Evolutionary conservation across 2,888 invertebrate species (phyloP).

Genomic region (Cheilosia impressa): DNA sequence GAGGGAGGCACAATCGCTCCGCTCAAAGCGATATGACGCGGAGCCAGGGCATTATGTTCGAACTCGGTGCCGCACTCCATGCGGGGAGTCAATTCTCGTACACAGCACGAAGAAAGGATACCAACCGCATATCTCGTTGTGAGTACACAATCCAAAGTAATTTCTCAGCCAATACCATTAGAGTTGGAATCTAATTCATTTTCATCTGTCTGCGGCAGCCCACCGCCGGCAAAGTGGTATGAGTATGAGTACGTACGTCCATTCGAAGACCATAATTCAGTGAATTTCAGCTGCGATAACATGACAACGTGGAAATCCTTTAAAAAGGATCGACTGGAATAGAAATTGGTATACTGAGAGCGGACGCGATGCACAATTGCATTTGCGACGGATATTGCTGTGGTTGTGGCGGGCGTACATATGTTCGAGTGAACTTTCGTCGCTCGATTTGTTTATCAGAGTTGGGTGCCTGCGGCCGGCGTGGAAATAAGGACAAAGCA

Average conservation of each 20-base stretch:
- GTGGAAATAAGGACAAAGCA: too few relatives aligned
- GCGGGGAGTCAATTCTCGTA: slow-evolving; percentile 18
- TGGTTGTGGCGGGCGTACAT: background rate
- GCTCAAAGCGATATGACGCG: slow-evolving; percentile 6
- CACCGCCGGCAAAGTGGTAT: background rate
- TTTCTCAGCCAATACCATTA: slow-evolving; percentile 25
- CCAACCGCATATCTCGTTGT: background rate
- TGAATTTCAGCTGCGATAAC: slow-evolving; percentile 12
- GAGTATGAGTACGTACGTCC: background rate
- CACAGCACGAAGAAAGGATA: background rate
- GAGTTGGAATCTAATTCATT: slow-evolving; percentile 19
- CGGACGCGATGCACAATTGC: background rate
- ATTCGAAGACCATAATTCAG: slow-evolving; percentile 4
- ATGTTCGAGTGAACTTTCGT: background rate
- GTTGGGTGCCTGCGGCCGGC: too few relatives aligned
- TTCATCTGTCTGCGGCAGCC: slow-evolving; percentile 28
- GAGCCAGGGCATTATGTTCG: slow-evolving; percentile 15
- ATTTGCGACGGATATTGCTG: background rate
- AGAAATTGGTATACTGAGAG: background rate
- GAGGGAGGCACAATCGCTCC: slow-evolving; percentile 3
- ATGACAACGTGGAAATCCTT: background rate
- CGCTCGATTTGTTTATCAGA: too few relatives aligned
- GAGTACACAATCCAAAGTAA: slow-evolving; percentile 3
- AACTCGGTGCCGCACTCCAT: slow-evolving; percentile 14
- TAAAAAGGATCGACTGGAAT: slow-evolving; percentile 6